These are phyloP conservation scores for Sphaerophoria rueppellii DNA, from an alignment of 2,888 invertebrate species.

Conservation along the genomic window DNA sequence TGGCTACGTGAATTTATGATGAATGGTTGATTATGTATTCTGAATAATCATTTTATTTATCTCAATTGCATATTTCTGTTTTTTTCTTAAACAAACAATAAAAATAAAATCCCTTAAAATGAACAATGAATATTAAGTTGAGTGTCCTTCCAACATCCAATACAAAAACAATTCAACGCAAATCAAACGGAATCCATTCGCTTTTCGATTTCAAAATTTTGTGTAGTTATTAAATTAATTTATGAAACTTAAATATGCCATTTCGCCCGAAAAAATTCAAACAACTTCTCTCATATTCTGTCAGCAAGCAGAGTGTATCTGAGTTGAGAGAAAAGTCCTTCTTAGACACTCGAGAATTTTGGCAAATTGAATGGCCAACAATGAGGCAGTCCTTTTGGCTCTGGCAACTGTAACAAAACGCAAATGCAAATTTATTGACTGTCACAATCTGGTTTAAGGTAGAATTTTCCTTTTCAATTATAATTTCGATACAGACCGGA, in stretches of 20 bases:
- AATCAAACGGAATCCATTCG: conserved; percentile 3
- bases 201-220: neutral
- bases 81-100: no score
- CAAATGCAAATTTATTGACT: conserved; percentile 60
- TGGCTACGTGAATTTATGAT: neutral
- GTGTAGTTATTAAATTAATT: conserved; percentile 4
- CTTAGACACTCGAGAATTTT: neutral
- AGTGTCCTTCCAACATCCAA: neutral
- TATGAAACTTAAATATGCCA: conserved; percentile 10
- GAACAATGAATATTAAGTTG: neutral
- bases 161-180: neutral
- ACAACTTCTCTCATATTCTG: neutral
- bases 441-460: conserved; percentile 49
- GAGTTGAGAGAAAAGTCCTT: neutral
- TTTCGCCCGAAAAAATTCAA: neutral
- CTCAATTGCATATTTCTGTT: neutral
- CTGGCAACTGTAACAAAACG: conserved; percentile 5
- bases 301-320: neutral
- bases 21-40: neutral
- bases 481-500: conserved; percentile 26
- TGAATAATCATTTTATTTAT: neutral
- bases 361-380: conserved; percentile 26
- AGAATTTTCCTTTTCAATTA: conserved; percentile 61
- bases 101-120: neutral
- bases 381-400: neutral